Percentiles rank a stretch among this genome's conserved stretches.
These are phyloP conservation scores for Cirrhinus mrigala DNA, from an alignment of 2,797 vertebrate genomes.

Conservation along the genomic window DNA sequence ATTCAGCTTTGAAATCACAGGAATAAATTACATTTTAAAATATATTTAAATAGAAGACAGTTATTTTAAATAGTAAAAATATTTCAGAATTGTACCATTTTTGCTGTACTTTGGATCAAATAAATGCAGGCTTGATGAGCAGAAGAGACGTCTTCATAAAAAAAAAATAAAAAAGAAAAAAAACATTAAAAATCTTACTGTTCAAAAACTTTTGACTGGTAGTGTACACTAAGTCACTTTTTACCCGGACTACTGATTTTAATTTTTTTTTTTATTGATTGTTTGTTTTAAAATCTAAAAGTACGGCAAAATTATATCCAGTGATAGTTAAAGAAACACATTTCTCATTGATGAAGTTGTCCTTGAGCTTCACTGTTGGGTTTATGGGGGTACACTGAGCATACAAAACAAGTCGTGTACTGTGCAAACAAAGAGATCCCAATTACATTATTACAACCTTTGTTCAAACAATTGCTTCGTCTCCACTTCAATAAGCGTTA, in stretches of 20 bases:
- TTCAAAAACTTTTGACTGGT: too few relatives aligned
- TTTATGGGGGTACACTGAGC: neutral
- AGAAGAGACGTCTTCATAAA: too few relatives aligned
- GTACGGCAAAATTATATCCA: neutral
- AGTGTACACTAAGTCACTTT: neutral
- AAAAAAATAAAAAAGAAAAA: too few relatives aligned
- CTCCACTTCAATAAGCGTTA: conserved; percentile 25
- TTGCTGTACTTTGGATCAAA: too few relatives aligned
- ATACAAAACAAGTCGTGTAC: neutral
- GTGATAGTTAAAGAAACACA: neutral
- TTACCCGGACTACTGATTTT: neutral
- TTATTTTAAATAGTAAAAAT: too few relatives aligned
- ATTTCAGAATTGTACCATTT: too few relatives aligned
- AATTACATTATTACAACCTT: conserved; percentile 20
- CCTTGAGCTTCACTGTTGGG: conserved; percentile 13
- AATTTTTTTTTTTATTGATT: neutral
- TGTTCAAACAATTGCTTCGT: conserved; percentile 14
- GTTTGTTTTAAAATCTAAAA: neutral
- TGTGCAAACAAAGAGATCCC: conserved; percentile 21
- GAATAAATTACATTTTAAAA: too few relatives aligned
- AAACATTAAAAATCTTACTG: too few relatives aligned
- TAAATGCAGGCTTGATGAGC: too few relatives aligned
- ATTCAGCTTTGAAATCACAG: too few relatives aligned
- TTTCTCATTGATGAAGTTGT: neutral
- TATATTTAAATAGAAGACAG: too few relatives aligned